Evolutionary conservation across 1,140 invertebrate species (phyloP), one percentile per base, ranked within the genome.

Genomic region (Patella vulgata): DNA sequence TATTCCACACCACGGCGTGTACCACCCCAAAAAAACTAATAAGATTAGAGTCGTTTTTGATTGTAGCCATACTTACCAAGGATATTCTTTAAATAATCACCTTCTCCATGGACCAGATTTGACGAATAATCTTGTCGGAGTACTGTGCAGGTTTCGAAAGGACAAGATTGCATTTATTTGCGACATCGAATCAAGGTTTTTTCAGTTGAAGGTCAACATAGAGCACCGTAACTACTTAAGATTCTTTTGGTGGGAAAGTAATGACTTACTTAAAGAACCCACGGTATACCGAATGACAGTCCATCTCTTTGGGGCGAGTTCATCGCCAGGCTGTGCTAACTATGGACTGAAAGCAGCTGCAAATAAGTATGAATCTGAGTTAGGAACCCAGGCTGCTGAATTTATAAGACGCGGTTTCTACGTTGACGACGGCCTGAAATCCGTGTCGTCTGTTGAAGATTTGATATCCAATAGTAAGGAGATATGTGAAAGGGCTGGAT

Each of bases 181-280:
- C 1, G 74, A 80, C 55, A 70, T 80, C 3, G 63, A 70, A 42
- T 17, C 25, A 0, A 80, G 79, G 77, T 79, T 75, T 27, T 58
- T 74, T 28, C 72, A 74, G 36, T 53, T 77, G 25, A 52, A 51
- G 12, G 68, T 68, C 0, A 28, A 30, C 8, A 17, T 36, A n/a
- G 33, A 36, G 36, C 14, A 68, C 27, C 28, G 60, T 40, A 47
- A 74, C 28, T 74, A 44, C 42, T 36, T 74, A 1, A 23, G 63
- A 39, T 74, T 74, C 46, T 54, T 74, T 17, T 72, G 66, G 67
- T 70, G 62, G 62, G 52, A 67, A n/a, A 31, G 52, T 23, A 55
- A 40, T 17, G 42, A 70, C 33, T 21, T 59, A 6, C 6, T 31
- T 6, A 12, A 17, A 46, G 8, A 42, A 50, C 46, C 61, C 3